These are phyloP conservation scores for Astyanax mexicanus DNA, from an alignment of 2,797 vertebrate genomes.

Conservation along the genomic window DNA sequence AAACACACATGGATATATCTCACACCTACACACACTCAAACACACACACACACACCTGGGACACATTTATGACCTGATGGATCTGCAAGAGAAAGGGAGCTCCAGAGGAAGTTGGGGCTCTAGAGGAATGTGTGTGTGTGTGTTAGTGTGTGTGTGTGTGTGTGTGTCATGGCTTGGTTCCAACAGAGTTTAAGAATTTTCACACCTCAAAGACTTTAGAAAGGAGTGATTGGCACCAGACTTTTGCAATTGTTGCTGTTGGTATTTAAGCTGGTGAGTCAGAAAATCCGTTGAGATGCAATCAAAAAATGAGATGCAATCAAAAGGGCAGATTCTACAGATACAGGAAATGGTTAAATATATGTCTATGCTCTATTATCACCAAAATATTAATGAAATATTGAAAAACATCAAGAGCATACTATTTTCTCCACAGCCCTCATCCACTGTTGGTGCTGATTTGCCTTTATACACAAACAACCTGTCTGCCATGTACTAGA, in stretches of 20 bases:
- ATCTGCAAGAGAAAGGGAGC: conserved; percentile 68
- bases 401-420: too few species aligned
- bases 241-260: background rate
- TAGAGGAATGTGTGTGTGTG: conserved; percentile 49
- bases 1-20: conserved; percentile 58
- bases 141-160: conserved; percentile 53
- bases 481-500: too few species aligned
- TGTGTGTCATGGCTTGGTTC: conserved; percentile 14
- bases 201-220: conserved; percentile 38
- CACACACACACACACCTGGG: conserved; percentile 73
- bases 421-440: too few species aligned
- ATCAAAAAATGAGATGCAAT: too few species aligned
- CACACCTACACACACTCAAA: conserved; percentile 12
- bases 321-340: too few species aligned
- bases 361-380: too few species aligned
- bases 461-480: too few species aligned
- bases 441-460: too few species aligned
- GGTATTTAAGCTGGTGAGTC: conserved; percentile 11
- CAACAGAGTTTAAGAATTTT: conserved; percentile 27
- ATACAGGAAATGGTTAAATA: too few species aligned
- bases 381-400: too few species aligned
- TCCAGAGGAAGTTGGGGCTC: conserved; percentile 66
- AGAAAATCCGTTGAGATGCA: conserved; percentile 6
- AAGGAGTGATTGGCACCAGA: conserved; percentile 30
- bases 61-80: conserved; percentile 74